Evolutionary conservation across 2,113 vertebrate genomes (phyloP), one percentile per base, ranked within the genome.

Genomic region (Bettongia penicillata): DNA sequence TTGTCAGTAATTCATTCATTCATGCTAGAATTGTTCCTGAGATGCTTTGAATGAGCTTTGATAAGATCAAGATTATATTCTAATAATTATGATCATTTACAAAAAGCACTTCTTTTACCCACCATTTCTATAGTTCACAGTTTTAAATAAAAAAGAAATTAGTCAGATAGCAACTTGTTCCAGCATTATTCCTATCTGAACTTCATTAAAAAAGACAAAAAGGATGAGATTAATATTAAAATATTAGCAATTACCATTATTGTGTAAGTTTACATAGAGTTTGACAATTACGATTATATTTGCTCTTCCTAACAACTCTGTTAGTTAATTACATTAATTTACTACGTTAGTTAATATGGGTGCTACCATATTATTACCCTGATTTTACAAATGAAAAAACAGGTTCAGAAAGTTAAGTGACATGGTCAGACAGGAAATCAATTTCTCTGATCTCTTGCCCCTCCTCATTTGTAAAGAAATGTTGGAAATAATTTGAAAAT

Each of bases 321-420:
- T 68, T 31, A 37, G 31, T 48, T 48, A 48, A 48, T 48, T 48
- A 48, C 48, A 3, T 48, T 48, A 2, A 3, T 48, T 48, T 48
- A 48, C 48, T 48, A 48, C 48, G 48, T 48, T 48, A 48, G 48
- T 48, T 48, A 48, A 48, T 48, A 12, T 57, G 31, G 24, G 61
- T 68, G 61, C 61, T 14, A 68, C 11, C 11, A 37, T 68, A 68
- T 61, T 31, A 31, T 61, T 68, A 43, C 89, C 92, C 52, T 94
- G 47, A 90, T 89, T 95, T 93, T 91, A 51, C 53, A 95, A 94
- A 0, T 91, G 43, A n/a, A 95, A 94, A 94, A 94, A 52, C 9
- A 93, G 50, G 47, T 0, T 50, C 22, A 53, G 52, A 92, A 26
- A 92, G 7, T 43, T 37, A 68, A 16, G 19, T 93, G 0, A 11